A percentile compares a stretch with the other conserved stretches of the same genome.
Evolutionary conservation across 2,113 vertebrate genomes (phyloP).

Genomic region (Corythoichthys intestinalis): DNA sequence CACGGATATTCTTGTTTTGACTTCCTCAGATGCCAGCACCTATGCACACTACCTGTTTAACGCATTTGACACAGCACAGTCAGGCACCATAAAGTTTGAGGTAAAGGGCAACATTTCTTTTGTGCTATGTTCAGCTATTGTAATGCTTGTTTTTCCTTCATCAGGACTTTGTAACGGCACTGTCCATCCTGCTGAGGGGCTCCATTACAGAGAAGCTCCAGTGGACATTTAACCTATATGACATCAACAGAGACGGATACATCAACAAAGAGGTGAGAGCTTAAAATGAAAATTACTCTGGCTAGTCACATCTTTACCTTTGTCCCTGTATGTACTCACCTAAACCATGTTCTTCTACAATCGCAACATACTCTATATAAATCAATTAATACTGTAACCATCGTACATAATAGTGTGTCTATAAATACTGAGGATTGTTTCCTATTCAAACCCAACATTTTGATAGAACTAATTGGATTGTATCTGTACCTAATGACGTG

Average conservation of each 20-base stretch:
- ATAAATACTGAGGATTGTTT: no score
- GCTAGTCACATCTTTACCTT: no score
- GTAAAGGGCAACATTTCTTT: constrained; percentile 51
- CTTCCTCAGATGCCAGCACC: constrained; percentile 85
- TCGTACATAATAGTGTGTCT: no score
- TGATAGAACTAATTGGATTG: no score
- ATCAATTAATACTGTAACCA: no score
- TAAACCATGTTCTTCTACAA: no score
- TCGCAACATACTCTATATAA: no score
- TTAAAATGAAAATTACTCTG: neutral
- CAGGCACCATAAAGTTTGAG: constrained; percentile 95
- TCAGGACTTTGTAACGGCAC: constrained; percentile 92
- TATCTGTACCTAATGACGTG: no score
- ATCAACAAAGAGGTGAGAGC: constrained; percentile 91
- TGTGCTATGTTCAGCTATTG: neutral
- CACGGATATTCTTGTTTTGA: neutral
- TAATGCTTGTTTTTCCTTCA: constrained; percentile 11
- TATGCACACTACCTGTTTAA: constrained; percentile 98
- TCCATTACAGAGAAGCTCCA: constrained; percentile 89
- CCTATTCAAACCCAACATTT: neutral
- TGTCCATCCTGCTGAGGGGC: constrained; percentile 89
- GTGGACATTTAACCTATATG: constrained; percentile 97
- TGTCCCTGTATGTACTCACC: no score
- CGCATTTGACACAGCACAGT: constrained; percentile 87
- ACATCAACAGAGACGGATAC: constrained; percentile 94